Conservation (phyloP, 2,113 vertebrate genomes). For the Menura novaehollandiae region DNA sequence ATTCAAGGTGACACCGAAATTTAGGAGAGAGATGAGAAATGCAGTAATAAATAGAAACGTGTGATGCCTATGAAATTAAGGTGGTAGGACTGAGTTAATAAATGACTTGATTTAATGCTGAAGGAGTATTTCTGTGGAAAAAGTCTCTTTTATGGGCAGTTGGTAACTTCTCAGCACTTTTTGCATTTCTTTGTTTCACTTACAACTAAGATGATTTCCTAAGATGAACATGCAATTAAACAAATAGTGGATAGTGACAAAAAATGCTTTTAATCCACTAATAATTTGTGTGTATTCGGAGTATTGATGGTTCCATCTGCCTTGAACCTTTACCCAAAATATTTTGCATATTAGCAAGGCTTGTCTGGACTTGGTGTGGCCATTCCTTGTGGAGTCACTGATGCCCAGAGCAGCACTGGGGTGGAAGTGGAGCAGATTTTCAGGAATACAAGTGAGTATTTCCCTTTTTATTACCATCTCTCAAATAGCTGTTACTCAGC, state of each 20-base stretch:
- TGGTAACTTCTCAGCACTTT: background rate
- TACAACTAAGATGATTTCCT: background rate
- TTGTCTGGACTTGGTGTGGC: background rate
- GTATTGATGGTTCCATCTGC: background rate
- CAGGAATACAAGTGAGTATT: background rate
- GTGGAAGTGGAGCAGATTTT: background rate
- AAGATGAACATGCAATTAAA: background rate
- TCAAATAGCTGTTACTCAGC: background rate
- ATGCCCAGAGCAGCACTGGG: background rate
- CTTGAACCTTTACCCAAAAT: background rate
- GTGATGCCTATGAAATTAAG: background rate
- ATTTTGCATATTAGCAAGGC: background rate
- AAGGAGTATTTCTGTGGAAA: background rate
- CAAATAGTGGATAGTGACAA: background rate
- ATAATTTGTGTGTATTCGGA: background rate
- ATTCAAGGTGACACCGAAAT: background rate
- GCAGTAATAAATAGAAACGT: background rate
- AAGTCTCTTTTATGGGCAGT: background rate
- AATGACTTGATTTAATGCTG: background rate
- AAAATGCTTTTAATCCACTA: background rate
- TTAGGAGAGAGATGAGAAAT: background rate
- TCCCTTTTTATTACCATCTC: background rate
- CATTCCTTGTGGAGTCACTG: background rate
- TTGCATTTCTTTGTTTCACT: background rate
- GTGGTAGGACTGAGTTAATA: background rate